Conservation (phyloP, 2,888 invertebrate species). For the Arctia plantaginis region DNA sequence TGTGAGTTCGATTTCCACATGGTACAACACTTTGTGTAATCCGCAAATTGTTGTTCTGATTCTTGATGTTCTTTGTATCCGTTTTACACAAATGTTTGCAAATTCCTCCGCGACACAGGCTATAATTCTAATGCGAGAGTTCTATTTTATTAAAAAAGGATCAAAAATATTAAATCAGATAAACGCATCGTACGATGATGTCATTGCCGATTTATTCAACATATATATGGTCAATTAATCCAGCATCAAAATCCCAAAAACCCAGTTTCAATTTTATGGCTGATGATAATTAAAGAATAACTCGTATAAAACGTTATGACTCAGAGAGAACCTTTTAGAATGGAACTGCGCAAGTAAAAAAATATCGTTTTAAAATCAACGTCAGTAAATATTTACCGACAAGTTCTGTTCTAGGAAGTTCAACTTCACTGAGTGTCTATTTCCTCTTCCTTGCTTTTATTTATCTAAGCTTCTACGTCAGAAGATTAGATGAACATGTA, state of each 20-base stretch:
- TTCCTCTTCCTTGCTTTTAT: not conserved
- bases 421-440: not conserved
- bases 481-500: not conserved
- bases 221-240: not conserved
- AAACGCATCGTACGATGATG: not conserved
- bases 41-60: no score
- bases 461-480: not conserved
- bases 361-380: not conserved
- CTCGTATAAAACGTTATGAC: not conserved
- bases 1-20: no score
- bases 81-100: no score
- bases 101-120: no score
- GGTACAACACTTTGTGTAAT: no score
- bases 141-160: not conserved
- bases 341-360: not conserved
- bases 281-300: not conserved
- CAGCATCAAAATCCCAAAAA: not conserved
- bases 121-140: no score
- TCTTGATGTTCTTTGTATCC: no score
- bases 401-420: not conserved
- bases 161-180: no score
- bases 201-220: not conserved
- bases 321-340: not conserved
- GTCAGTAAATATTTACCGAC: not conserved
- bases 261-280: not conserved